Evolutionary conservation across 2,113 vertebrate species (phyloP), one percentile per base, ranked within the genome.

Genomic region (Lucifuga dentata): DNA sequence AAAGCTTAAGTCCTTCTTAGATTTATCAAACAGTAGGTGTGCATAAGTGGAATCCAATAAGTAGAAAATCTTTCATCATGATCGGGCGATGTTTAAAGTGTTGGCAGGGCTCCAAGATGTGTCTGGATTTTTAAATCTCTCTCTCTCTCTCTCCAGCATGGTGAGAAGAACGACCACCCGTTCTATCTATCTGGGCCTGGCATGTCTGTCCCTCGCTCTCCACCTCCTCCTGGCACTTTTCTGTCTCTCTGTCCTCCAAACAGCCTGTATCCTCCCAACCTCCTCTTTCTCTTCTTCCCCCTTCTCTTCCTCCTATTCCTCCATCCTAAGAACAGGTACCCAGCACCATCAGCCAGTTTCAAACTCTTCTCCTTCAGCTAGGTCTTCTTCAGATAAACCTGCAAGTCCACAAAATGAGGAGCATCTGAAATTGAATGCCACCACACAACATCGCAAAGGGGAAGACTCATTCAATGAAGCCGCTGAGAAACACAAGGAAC

Each of bases 151-250:
- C 7, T 21, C n/a, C 82, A 87, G 83, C 68, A 90, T 87, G 73
- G 57, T 81, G 49, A 81, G 53, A 36, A 13, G 80, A 86, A 29
- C 92, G 84, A 40, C 92, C 71, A 87, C 90, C 21, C 93, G 88
- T 82, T 63, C 89, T 19, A n/a, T 90, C 49, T 90, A 93, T 40
- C 86, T 93, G 41, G 43, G 89, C 35, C 84, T 95, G 63, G 73
- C 93, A 0, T 85, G 87, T 53, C 49, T 94, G 61, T 91, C 90
- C 52, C 70, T 95, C 45, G 66, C 89, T 8, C 63, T 95, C 36
- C 93, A 94, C 70, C 65, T 95, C 63, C 73, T 78, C 1, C 72
- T 94, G 81, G 92, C 93, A 26, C 50, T 93, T 15, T 79, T 90
- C 44, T 85, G 92, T 53, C 58, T 92, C 80, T 10, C 35, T 15